These are phyloP conservation scores for Anniella stebbinsi DNA, from an alignment of 2,797 vertebrate genomes.

Conservation along the genomic window DNA sequence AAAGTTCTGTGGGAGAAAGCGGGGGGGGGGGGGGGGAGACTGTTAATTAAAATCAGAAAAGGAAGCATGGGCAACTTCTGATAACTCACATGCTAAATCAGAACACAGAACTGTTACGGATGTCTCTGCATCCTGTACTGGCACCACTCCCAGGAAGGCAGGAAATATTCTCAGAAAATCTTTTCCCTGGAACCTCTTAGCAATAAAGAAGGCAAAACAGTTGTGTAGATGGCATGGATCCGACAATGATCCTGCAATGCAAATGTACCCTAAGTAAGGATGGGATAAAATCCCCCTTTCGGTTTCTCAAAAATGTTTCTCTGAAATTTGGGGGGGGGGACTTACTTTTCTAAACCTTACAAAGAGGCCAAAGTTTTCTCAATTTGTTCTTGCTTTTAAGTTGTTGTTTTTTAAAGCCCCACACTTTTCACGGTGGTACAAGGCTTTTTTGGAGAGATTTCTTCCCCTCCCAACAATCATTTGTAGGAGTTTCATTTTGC, in stretches of 20 bases:
- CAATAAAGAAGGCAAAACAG: neutral
- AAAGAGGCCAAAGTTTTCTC: neutral
- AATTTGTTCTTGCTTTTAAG: too few relatives aligned
- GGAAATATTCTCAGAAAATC: neutral
- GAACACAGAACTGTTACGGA: neutral
- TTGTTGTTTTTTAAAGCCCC: neutral
- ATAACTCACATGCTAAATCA: neutral
- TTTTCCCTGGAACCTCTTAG: neutral
- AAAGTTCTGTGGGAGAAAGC: constrained; percentile 62
- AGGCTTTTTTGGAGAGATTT: neutral
- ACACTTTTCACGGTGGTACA: neutral
- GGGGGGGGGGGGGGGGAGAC: neutral
- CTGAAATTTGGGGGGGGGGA: too few relatives aligned
- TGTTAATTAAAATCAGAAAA: constrained; percentile 25
- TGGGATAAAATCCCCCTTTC: neutral
- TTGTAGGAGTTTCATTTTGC: too few relatives aligned
- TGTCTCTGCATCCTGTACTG: constrained; percentile 9
- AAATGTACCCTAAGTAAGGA: neutral
- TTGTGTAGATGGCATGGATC: neutral
- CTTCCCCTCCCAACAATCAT: too few relatives aligned
- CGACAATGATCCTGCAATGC: neutral
- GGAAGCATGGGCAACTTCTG: constrained; percentile 12
- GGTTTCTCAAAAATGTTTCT: neutral
- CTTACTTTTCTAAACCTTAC: neutral
- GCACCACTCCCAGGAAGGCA: neutral